These are phyloP conservation scores for Ceratina australensis DNA, from an alignment of 1,140 invertebrate genomes.

Conservation along the genomic window DNA sequence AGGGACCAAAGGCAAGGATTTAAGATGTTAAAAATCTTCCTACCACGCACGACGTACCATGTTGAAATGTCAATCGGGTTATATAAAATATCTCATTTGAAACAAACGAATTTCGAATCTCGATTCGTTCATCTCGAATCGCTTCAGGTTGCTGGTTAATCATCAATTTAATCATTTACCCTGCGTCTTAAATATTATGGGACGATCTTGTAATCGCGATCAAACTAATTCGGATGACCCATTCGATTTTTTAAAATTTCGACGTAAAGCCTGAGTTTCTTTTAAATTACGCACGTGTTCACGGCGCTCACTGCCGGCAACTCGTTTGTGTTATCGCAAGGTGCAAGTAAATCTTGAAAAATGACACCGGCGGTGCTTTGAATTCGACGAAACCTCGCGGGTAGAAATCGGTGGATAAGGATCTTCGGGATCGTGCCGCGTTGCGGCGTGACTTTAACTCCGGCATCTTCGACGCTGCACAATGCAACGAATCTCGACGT, in stretches of 20 bases:
- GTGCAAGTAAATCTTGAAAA: constrained; percentile 33
- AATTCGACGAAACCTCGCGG: constrained; percentile 15
- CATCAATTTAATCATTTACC: too few relatives aligned
- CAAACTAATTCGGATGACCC: too few relatives aligned
- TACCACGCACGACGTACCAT: not conserved
- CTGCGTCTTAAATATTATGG: not conserved
- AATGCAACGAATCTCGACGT: constrained; percentile 50
- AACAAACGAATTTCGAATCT: constrained; percentile 20
- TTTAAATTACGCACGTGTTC: not conserved
- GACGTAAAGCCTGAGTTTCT: not conserved
- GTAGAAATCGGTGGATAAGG: constrained; percentile 53
- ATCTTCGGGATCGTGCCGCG: constrained; percentile 23
- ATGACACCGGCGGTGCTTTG: constrained; percentile 28
- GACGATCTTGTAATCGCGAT: too few relatives aligned
- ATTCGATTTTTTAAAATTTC: not conserved
- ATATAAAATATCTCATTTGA: not conserved
- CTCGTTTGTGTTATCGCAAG: constrained; percentile 18
- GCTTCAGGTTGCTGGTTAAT: not conserved
- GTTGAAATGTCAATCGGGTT: constrained; percentile 20
- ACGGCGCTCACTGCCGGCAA: not conserved
- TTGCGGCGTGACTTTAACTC: constrained; percentile 47
- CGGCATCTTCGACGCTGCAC: constrained; percentile 34
- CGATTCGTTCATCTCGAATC: not conserved
- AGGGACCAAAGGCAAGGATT: not conserved
- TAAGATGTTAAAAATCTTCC: not conserved